Evolutionary conservation across 1,140 invertebrate genomes (phyloP).

Genomic region (Anthonomus grandis): DNA sequence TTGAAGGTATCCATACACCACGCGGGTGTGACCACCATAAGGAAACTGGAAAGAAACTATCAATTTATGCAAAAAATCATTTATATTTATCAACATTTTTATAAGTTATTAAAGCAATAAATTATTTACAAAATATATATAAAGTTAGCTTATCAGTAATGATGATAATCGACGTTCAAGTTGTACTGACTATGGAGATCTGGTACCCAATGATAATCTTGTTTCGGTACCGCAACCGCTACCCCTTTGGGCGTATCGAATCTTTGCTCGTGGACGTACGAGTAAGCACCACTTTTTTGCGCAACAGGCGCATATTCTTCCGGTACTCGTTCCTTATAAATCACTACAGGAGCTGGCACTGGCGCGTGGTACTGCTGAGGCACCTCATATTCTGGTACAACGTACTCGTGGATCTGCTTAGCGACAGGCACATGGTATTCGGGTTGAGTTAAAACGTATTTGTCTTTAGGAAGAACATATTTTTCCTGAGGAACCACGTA

Average conservation of each 20-base stretch:
- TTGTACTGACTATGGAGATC: background rate
- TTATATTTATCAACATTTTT: no score
- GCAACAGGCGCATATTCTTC: conserved; percentile 1
- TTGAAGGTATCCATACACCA: no score
- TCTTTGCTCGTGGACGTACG: conserved; percentile 12
- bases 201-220: background rate
- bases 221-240: background rate
- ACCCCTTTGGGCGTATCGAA: conserved; percentile 11
- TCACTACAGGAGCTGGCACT: background rate
- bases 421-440: background rate
- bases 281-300: background rate
- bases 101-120: no score
- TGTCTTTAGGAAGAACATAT: conserved; percentile 5
- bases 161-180: conserved; percentile 8
- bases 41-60: no score
- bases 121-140: no score
- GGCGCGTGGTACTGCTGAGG: background rate
- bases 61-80: no score
- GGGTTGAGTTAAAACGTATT: background rate
- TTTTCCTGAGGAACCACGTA: conserved; percentile 3
- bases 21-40: no score
- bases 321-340: no score
- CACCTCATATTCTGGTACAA: conserved; percentile 4
- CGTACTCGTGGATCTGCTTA: conserved; percentile 1
- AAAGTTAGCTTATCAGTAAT: no score